Percentiles rank a stretch among this genome's conserved stretches.
These are phyloP conservation scores for Anadara kagoshimensis DNA, from an alignment of 1,140 invertebrate species.

Conservation along the genomic window DNA sequence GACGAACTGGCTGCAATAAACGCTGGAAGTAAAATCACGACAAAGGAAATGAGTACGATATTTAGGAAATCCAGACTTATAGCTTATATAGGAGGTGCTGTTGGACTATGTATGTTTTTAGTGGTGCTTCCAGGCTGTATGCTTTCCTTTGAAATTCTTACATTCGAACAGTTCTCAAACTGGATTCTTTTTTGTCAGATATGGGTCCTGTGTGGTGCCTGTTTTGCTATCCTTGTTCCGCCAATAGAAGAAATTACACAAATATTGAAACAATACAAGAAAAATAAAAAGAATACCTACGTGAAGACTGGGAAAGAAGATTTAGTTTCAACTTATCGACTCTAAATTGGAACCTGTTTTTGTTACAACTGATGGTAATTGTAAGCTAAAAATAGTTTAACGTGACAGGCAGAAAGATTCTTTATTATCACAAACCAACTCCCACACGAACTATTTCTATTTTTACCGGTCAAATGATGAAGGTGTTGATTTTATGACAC, in stretches of 20 bases:
- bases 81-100: constrained; percentile 24
- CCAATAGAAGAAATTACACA: constrained; percentile 26
- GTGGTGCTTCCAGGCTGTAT: constrained; percentile 33
- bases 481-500: no score
- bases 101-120: constrained; percentile 31
- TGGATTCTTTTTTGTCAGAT: constrained; percentile 24
- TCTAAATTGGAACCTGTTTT: no score
- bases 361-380: no score
- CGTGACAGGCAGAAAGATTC: no score
- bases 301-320: no score
- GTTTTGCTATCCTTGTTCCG: constrained; percentile 22
- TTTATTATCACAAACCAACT: no score
- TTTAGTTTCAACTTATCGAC: no score
- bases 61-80: constrained; percentile 31
- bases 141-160: constrained; percentile 22
- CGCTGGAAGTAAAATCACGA: constrained; percentile 31
- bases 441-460: no score
- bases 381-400: no score
- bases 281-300: no score
- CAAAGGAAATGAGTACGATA: constrained; percentile 31
- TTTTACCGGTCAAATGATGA: no score
- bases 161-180: constrained; percentile 23
- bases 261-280: background rate
- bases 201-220: constrained; percentile 13
- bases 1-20: constrained; percentile 52